These are phyloP conservation scores for Cenopis cana DNA, from an alignment of 2,888 invertebrate genomes.

Conservation along the genomic window DNA sequence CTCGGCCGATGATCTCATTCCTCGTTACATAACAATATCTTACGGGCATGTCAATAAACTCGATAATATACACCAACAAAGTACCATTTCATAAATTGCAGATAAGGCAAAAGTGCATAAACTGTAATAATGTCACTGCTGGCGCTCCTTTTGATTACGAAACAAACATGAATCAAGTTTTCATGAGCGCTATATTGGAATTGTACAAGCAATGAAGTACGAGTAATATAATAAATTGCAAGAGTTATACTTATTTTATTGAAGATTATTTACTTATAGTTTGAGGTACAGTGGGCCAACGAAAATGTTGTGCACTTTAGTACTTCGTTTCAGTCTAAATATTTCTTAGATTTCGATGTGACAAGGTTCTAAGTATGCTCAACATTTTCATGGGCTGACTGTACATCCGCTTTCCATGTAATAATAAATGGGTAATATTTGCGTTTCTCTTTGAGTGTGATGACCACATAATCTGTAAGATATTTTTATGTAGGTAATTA, in stretches of 20 bases:
- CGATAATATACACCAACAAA: conserved; percentile 53
- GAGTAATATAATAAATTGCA: conserved; percentile 9
- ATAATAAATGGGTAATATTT: background rate
- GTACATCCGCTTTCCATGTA: conserved; percentile 17
- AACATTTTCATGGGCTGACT: no score
- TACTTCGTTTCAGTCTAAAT: no score
- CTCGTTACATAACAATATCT: conserved; percentile 53
- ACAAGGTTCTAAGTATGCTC: no score
- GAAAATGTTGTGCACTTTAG: no score
- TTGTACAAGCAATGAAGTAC: conserved; percentile 1
- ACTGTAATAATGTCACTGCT: conserved; percentile 24
- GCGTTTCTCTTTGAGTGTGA: conserved; percentile 9
- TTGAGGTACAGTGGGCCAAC: no score
- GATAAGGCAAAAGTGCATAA: conserved; percentile 37
- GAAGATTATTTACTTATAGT: conserved; percentile 6
- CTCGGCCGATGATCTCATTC: conserved; percentile 67
- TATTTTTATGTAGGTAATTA: no score
- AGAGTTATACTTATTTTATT: background rate
- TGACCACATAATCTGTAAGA: background rate
- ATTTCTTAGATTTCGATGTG: no score
- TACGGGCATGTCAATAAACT: conserved; percentile 58
- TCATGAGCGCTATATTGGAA: conserved; percentile 14
- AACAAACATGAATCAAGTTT: conserved; percentile 22
- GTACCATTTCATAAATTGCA: conserved; percentile 50
- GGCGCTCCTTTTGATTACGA: conserved; percentile 28